Evolutionary conservation across 2,888 invertebrate genomes (phyloP).

Genomic region (Dynastes hyllus): DNA sequence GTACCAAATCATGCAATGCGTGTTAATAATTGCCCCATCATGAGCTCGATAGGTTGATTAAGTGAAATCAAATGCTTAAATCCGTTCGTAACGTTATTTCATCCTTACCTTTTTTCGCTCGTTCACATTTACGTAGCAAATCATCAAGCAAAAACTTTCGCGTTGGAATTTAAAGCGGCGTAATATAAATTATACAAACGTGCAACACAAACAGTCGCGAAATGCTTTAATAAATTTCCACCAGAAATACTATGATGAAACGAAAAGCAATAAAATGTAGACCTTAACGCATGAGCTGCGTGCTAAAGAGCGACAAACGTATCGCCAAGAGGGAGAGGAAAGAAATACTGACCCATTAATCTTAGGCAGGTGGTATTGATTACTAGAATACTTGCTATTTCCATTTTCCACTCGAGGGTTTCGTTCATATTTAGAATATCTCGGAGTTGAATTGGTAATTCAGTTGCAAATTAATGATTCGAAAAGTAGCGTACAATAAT

Average conservation of each 20-base stretch:
- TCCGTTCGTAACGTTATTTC: no score
- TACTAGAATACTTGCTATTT: conserved; percentile 15
- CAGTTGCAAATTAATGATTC: no score
- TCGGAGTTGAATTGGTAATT: background rate
- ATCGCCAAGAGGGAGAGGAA: conserved; percentile 4
- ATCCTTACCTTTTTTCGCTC: no score
- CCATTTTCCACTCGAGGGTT: background rate
- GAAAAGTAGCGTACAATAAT: no score
- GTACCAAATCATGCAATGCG: no score
- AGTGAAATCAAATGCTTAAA: no score
- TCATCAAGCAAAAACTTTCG: no score
- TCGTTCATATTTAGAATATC: conserved; percentile 1
- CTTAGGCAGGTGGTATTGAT: conserved; percentile 19
- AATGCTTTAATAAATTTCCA: conserved; percentile 8
- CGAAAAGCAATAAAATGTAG: conserved; percentile 12
- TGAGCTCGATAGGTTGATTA: no score
- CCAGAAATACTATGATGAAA: conserved; percentile 16
- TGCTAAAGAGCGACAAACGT: background rate
- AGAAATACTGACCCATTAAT: conserved; percentile 16
- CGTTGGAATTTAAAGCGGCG: background rate
- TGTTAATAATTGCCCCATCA: no score
- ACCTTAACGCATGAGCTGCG: conserved; percentile 16
- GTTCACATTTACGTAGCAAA: no score
- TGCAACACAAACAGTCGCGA: background rate
- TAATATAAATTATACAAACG: conserved; percentile 7